Evolutionary conservation across 2,888 invertebrate genomes (phyloP).

Genomic region (Graphium colonna): DNA sequence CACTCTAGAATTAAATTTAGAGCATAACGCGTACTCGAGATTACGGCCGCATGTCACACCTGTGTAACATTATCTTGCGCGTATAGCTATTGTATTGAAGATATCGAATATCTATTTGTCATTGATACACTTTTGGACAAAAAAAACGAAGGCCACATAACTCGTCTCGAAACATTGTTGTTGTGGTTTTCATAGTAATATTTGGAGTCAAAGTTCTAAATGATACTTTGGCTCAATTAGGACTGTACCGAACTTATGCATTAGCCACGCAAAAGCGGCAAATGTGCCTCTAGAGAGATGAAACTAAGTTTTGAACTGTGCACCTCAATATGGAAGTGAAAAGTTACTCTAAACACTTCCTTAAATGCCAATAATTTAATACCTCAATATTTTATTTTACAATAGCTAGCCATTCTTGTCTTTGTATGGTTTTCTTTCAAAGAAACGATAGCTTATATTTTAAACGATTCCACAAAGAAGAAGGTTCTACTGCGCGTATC

Average conservation of each 20-base stretch:
- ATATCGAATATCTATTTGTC: not conserved
- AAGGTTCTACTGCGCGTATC: no score
- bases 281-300: conserved; percentile 2
- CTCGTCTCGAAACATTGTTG: not conserved
- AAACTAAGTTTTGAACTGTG: not conserved
- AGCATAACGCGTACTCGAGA: conserved; percentile 13
- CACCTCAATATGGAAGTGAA: not conserved
- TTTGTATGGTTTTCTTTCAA: no score
- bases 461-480: no score
- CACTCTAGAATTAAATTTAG: no score
- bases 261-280: conserved; percentile 6
- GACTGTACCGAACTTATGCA: not conserved
- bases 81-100: not conserved
- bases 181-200: not conserved
- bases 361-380: conserved; percentile 6
- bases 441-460: no score
- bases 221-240: not conserved
- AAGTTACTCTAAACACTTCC: conserved; percentile 14
- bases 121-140: not conserved
- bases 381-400: no score
- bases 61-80: conserved; percentile 1
- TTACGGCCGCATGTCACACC: not conserved
- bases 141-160: not conserved
- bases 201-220: not conserved
- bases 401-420: no score